Evolutionary conservation across 2,797 vertebrate genomes (phyloP).

Genomic region (Echeneis naucrates): DNA sequence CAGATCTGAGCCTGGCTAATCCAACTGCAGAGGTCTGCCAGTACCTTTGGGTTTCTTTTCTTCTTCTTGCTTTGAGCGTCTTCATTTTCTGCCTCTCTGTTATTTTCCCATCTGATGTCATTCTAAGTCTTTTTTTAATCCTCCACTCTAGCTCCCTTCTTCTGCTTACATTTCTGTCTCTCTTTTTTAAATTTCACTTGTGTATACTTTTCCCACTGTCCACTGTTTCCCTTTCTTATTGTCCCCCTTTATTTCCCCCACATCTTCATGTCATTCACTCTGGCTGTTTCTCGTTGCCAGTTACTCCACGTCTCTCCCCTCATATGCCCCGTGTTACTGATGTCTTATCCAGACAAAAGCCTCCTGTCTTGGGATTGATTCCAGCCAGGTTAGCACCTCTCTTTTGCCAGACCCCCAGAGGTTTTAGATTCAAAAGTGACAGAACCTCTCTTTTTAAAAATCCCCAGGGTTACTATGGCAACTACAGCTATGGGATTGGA

Average conservation of each 20-base stretch:
- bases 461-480: constrained; percentile 42
- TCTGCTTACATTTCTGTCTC: constrained; percentile 2
- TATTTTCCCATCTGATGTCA: neutral
- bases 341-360: constrained; percentile 76
- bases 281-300: constrained; percentile 61
- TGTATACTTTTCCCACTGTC: constrained; percentile 77
- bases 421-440: constrained; percentile 64
- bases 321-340: constrained; percentile 67
- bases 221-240: constrained; percentile 40
- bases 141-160: constrained; percentile 12
- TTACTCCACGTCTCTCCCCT: constrained; percentile 56
- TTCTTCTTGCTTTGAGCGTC: constrained; percentile 26
- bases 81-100: constrained; percentile 16
- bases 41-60: constrained; percentile 40
- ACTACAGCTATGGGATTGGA: constrained; percentile 31
- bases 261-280: constrained; percentile 65
- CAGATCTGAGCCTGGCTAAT: constrained; percentile 51
- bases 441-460: constrained; percentile 44
- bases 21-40: constrained; percentile 40
- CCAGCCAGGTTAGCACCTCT: constrained; percentile 78
- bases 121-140: constrained; percentile 33
- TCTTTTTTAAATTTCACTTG: constrained; percentile 30
- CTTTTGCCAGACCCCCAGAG: constrained; percentile 65
- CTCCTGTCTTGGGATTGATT: constrained; percentile 68
- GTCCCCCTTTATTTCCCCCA: constrained; percentile 35